These are phyloP conservation scores for Pontoporia blainvillei DNA, from an alignment of 2,113 vertebrate genomes.

Conservation along the genomic window DNA sequence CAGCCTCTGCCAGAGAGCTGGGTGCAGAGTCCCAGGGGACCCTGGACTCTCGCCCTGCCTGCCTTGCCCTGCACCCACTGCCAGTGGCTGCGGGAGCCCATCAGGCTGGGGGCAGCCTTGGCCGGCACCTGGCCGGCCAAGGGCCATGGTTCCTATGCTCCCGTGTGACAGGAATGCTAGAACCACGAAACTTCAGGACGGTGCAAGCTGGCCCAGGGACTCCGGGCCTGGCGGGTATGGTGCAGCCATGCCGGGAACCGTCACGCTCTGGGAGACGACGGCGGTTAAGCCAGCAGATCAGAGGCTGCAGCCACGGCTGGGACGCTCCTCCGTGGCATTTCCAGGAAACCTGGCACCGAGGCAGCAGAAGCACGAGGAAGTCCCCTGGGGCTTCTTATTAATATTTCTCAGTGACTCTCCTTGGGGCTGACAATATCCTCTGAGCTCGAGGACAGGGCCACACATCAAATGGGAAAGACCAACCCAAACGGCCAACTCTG, in stretches of 20 bases:
- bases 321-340: background rate
- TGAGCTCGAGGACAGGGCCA: background rate
- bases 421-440: background rate
- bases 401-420: conserved; percentile 41
- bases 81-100: background rate
- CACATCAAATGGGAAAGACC: background rate
- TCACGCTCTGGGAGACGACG: background rate
- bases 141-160: background rate
- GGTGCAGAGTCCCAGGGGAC: background rate
- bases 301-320: background rate
- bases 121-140: background rate
- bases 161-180: background rate
- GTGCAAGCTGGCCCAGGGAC: background rate
- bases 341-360: conserved; percentile 48
- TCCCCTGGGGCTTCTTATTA: conserved; percentile 52
- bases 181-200: background rate
- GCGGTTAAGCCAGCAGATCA: background rate
- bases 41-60: background rate
- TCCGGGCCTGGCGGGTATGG: background rate
- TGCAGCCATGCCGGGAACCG: background rate
- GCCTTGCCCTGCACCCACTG: too few species aligned
- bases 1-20: background rate
- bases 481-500: background rate
- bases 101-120: background rate
- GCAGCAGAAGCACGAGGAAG: conserved; percentile 23